Base-by-base conservation (phyloP, 1,140 invertebrate species). In the Hylaeus anthracinus region DNA sequence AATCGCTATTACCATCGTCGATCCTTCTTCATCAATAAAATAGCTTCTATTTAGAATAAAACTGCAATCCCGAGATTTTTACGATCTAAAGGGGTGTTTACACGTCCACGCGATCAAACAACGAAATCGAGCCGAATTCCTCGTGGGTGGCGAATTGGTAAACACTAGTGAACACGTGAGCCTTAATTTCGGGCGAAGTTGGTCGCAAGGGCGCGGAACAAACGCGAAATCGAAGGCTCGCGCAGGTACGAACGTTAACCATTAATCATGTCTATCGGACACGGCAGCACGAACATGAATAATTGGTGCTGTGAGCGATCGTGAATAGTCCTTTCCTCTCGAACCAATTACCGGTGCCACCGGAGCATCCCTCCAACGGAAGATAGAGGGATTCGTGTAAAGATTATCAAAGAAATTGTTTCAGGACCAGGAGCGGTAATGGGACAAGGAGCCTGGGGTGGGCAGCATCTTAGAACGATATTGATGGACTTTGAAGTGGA, bases 331-430 rank as follows among this genome's bases (percentile, higher is more conserved):
- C 80, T 80, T 86, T 83, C 77, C 85, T 76, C 81, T 83, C 60
- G 76, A 80, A 83, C 83, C 85, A 86, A 86, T 86, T 86, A 86
- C 61, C 81, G 26, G 37, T 45, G 65, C 69, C 69, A 51, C 41
- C 37, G 51, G 39, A 58, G 39, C 61, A 48, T 75, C 73, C 55
- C 55, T 9, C 66, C 39, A 14, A 39, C 10, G 69, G n/a, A 43
- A 43, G 77, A 81, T 85, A 74, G 67, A 56, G 2, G 51, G 53
- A 86, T 73, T 58, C 66, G 65, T 71, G 67, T 83, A 75, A 83
- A 79, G 72, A 83, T 86, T 86, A 86, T 86, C 75, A 56, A 86
- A 86, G 69, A 86, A 86, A 78, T 86, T 72, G 67, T 83, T 86
- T 72, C 80, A 73, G 69, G 1, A 48, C 8, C 75, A 41, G 67